These are phyloP conservation scores for Hypena proboscidalis DNA, from an alignment of 2,888 invertebrate species.

Conservation along the genomic window DNA sequence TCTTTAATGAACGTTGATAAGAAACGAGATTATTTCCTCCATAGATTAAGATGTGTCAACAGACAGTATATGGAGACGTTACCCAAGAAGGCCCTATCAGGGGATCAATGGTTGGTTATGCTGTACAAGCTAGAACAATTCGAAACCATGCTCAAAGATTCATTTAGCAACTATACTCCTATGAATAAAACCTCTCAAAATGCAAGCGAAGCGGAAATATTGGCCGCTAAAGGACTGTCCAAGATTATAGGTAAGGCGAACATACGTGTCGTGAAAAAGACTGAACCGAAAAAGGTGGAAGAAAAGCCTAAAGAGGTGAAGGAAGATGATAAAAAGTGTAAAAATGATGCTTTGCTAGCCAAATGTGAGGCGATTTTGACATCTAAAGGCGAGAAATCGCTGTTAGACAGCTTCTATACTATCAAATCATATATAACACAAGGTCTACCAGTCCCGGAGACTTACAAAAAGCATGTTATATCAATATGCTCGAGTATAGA, in stretches of 20 bases:
- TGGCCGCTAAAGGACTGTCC: conserved; percentile 76
- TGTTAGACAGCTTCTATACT: conserved; percentile 73
- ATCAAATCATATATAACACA: conserved; percentile 75
- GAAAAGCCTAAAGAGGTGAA: conserved; percentile 34
- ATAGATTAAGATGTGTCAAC: conserved; percentile 65
- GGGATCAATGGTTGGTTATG: conserved; percentile 77
- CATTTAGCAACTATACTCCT: conserved; percentile 56
- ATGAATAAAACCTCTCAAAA: conserved; percentile 48
- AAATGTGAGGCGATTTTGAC: conserved; percentile 74
- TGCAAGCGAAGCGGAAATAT: conserved; percentile 76
- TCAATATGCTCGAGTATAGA: conserved; percentile 75
- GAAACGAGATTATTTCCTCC: conserved; percentile 68
- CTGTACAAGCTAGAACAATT: conserved; percentile 69
- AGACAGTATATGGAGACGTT: conserved; percentile 69
- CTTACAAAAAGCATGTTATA: conserved; percentile 72
- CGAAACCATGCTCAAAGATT: conserved; percentile 64
- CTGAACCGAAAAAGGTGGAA: conserved; percentile 50
- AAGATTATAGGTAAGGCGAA: conserved; percentile 76
- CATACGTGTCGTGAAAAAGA: conserved; percentile 52
- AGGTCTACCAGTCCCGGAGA: conserved; percentile 72
- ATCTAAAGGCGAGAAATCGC: conserved; percentile 68
- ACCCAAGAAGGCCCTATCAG: conserved; percentile 64
- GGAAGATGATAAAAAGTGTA: conserved; percentile 51
- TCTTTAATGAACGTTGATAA: conserved; percentile 54
- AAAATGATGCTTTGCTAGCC: conserved; percentile 65